Evolutionary conservation across 2,888 invertebrate genomes (phyloP).

Genomic region (Drosophila macrospina): DNA sequence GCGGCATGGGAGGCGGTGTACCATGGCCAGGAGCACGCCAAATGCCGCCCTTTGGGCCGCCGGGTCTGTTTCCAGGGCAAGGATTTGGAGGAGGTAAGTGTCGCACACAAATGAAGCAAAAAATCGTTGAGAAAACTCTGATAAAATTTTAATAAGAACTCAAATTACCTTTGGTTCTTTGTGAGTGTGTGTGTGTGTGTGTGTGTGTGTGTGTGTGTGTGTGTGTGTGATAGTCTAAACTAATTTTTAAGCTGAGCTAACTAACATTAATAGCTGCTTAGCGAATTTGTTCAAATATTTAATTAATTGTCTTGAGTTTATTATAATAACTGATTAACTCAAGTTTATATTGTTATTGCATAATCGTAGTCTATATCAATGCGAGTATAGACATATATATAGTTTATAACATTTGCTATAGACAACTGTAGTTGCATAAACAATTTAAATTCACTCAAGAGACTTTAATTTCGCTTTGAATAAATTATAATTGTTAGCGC

Average conservation of each 20-base stretch:
- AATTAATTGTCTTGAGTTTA: background rate
- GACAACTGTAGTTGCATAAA: background rate
- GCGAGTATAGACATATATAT: no score
- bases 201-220: background rate
- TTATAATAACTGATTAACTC: background rate
- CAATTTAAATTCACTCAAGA: background rate
- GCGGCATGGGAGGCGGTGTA: slow-evolving; percentile 87
- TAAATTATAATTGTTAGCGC: background rate
- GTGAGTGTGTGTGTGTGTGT: background rate
- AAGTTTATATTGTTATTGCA: background rate
- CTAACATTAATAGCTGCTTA: background rate
- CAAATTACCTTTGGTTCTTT: background rate
- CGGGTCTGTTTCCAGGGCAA: slow-evolving; percentile 89
- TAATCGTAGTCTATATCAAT: background rate
- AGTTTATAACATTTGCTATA: no score
- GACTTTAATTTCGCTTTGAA: background rate
- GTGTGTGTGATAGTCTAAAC: background rate
- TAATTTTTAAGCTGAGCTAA: no score
- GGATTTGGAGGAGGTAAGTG: slow-evolving; percentile 87
- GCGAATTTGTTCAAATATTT: slow-evolving; percentile 5
- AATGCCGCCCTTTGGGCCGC: slow-evolving; percentile 87
- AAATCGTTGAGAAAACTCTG: background rate
- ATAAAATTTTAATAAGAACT: background rate
- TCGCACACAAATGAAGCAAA: slow-evolving; percentile 10
- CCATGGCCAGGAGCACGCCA: slow-evolving; percentile 88